Evolutionary conservation across 2,888 invertebrate species (phyloP).

Genomic region (Steromphala cineraria): DNA sequence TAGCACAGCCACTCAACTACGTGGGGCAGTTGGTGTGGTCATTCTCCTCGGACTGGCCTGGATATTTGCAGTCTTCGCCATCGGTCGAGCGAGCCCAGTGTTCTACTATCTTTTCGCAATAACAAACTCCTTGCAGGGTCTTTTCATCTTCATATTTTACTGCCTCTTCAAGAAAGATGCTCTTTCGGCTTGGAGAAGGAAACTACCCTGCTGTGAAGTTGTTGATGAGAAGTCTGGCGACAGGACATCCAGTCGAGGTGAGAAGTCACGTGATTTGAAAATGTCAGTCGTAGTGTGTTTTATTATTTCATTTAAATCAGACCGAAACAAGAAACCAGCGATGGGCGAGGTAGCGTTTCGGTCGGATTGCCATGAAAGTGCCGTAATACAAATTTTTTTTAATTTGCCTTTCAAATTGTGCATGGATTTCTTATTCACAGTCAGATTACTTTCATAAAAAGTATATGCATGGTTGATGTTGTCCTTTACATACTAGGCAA

Average conservation of each 20-base stretch:
- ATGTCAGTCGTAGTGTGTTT: no score
- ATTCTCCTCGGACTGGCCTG: constrained; percentile 71
- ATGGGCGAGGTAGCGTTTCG: no score
- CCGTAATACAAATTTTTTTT: no score
- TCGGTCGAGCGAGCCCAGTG: constrained; percentile 52
- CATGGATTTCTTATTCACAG: no score
- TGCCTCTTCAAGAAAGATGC: constrained; percentile 67
- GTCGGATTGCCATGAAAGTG: no score
- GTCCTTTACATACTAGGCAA: no score
- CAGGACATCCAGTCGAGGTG: constrained; percentile 38
- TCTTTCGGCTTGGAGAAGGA: constrained; percentile 50
- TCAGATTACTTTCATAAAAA: no score
- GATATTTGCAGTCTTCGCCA: constrained; percentile 70
- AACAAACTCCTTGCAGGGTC: constrained; percentile 71
- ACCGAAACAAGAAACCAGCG: no score
- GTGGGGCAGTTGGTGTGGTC: constrained; percentile 62
- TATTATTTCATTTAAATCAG: no score
- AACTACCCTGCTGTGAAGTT: constrained; percentile 33
- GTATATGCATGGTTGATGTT: no score
- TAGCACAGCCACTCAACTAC: constrained; percentile 50
- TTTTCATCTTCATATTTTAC: constrained; percentile 72
- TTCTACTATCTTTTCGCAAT: constrained; percentile 72
- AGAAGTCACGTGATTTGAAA: constrained; percentile 9
- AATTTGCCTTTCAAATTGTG: no score
- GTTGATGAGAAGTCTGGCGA: constrained; percentile 30